Evolutionary conservation across 2,888 invertebrate species (phyloP), one percentile per base, ranked within the genome.

Genomic region (Phorcus lineatus): DNA sequence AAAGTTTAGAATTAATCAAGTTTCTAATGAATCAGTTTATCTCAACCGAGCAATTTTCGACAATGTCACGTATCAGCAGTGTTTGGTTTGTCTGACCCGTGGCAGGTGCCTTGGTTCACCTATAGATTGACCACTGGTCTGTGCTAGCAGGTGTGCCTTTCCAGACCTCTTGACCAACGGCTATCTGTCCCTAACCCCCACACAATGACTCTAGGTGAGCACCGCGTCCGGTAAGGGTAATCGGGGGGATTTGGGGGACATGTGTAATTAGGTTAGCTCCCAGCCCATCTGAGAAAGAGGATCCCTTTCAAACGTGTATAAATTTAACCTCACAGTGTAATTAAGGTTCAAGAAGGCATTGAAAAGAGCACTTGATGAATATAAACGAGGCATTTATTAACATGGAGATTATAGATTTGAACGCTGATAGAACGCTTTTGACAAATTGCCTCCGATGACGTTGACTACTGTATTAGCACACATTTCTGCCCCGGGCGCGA

Each of bases 341-440:
- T 62, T 24, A 3, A 17, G 62, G 62, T 62, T 62, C 24, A 62
- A 62, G 62, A 62, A 62, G 62, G 62, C 62, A 62, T 28, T 24
- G 62, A 24, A 62, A 62, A 62, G 62, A 62, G 24, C 62, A 62
- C 62, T 62, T 62, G 62, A 62, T 62, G 62, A 28, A 62, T 62
- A 62, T 62, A 13, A 62, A 62, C 62, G 62, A 22, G 62, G 17
- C 62, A 62, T 62, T 62, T 62, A 62, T 62, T 62, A 62, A 62
- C 62, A 28, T 6, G 28, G 62, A 24, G 62, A 62, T 62, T 62
- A 31, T 62, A n/a, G 62, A 62, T 62, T 62, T 28, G 62, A 24
- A 6, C 24, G 62, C 47, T 24, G 62, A 62, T 62, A 28, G 62
- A 17, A 22, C 22, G 19, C 62, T 62, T 17, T 28, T 22, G 62